phyloP scores from a whole-genome alignment of 2,888 invertebrate genomes.

The Andrena haemorrhoa region DNA sequence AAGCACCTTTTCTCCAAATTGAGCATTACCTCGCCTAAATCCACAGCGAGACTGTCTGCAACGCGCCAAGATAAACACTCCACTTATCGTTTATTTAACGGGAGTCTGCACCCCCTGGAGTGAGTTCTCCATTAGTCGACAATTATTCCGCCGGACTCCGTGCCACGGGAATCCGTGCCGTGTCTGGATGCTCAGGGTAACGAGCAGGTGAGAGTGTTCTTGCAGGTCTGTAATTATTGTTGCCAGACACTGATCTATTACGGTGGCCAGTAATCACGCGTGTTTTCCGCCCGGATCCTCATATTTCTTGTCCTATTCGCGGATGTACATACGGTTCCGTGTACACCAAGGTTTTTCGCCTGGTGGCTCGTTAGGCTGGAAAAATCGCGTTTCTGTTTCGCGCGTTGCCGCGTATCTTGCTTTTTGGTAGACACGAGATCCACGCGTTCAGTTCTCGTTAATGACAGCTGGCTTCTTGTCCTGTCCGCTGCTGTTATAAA shows the following conservation, averaged over 20 bases:
- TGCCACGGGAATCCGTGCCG: conserved; percentile 5
- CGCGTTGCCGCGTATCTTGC: neutral
- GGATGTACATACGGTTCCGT: too few relatives aligned
- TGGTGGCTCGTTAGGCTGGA: conserved; percentile 20
- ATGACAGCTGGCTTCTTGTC: conserved; percentile 3
- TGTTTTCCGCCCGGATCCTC: conserved; percentile 26
- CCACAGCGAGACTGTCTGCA: neutral
- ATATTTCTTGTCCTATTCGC: conserved; percentile 34
- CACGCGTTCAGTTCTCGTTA: conserved; percentile 13
- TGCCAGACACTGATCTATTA: conserved; percentile 47
- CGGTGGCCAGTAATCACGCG: conserved; percentile 29
- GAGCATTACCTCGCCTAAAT: neutral
- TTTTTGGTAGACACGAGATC: neutral
- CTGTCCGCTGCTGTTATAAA: too few relatives aligned
- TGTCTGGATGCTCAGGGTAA: neutral
- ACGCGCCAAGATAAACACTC: neutral
- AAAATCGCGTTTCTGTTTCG: conserved; percentile 37
- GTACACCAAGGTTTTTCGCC: neutral
- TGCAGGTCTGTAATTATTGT: conserved; percentile 48
- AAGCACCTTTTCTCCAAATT: neutral
- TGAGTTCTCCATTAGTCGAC: neutral
- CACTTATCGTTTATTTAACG: neutral
- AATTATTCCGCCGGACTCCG: neutral
- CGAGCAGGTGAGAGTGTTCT: conserved; percentile 33
- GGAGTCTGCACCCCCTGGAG: neutral